phyloP scores from a whole-genome alignment of 2,888 invertebrate genomes.

The Steinernema scapterisci region DNA sequence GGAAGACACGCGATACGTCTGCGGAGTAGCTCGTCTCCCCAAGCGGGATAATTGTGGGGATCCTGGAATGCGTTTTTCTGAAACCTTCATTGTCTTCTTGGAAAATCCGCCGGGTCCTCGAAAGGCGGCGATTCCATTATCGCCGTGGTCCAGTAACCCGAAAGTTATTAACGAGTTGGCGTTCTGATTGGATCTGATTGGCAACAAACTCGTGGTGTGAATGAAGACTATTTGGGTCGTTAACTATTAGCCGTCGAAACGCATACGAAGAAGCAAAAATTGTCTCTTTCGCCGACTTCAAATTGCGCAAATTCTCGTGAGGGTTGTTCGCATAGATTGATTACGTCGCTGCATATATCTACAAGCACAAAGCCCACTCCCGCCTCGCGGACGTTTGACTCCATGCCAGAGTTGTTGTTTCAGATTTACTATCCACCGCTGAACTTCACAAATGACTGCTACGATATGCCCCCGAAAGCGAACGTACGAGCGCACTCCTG shows the following conservation, averaged over 20 bases:
- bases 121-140: not conserved
- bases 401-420: conserved; percentile 34
- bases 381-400: not conserved
- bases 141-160: not conserved
- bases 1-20: not conserved
- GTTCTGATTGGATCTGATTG: conserved; percentile 11
- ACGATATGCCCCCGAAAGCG: conserved; percentile 53
- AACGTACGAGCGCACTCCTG: conserved; percentile 61
- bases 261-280: conserved; percentile 25
- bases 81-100: too few relatives aligned
- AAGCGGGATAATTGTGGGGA: not conserved
- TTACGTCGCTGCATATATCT: conserved; percentile 23
- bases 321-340: conserved; percentile 33
- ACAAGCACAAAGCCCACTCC: not conserved
- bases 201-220: not conserved
- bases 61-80: too few relatives aligned
- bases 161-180: not conserved
- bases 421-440: conserved; percentile 65
- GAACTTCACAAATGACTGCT: conserved; percentile 66
- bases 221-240: not conserved
- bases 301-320: conserved; percentile 31
- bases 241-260: not conserved
- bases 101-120: too few relatives aligned
- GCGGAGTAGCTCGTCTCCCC: not conserved
- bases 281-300: conserved; percentile 32